A percentile compares a stretch with the other conserved stretches of the same genome.
These are phyloP conservation scores for Archocentrus centrarchus DNA, from an alignment of 2,113 vertebrate genomes.

Conservation along the genomic window DNA sequence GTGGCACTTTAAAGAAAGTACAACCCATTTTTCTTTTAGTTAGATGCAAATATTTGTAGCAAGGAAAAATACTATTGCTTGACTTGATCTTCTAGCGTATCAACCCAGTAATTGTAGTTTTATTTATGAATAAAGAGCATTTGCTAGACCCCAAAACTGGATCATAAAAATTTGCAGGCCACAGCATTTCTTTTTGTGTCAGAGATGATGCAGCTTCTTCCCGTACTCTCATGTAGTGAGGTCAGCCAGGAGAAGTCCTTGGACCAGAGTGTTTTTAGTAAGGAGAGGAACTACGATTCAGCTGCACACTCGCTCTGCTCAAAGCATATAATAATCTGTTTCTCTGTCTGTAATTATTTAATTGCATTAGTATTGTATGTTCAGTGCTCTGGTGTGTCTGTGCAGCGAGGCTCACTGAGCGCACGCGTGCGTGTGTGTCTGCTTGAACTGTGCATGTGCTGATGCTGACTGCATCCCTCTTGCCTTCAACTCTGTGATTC, in stretches of 20 bases:
- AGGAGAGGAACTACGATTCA: not conserved
- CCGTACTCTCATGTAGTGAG: conserved; percentile 20
- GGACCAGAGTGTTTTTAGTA: conserved; percentile 8
- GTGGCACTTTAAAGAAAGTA: not conserved
- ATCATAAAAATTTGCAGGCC: not conserved
- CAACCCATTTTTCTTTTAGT: too few relatives aligned
- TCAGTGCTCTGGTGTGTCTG: not conserved
- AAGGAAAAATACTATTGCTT: not conserved
- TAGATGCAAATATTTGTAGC: too few relatives aligned
- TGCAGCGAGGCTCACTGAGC: not conserved
- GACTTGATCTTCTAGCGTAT: not conserved
- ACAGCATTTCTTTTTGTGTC: not conserved
- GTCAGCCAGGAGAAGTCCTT: conserved; percentile 13
- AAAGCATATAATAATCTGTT: not conserved
- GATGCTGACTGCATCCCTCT: conserved; percentile 8
- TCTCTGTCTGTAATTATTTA: not conserved
- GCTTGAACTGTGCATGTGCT: not conserved
- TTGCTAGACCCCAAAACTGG: not conserved
- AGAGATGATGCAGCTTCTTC: conserved; percentile 8
- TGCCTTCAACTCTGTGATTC: conserved; percentile 52
- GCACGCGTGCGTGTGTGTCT: not conserved
- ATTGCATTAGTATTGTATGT: not conserved
- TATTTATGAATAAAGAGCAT: not conserved
- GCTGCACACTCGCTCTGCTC: not conserved
- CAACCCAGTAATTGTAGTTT: not conserved